Conservation (phyloP, 2,797 vertebrate genomes). For the Crax fasciolata region DNA sequence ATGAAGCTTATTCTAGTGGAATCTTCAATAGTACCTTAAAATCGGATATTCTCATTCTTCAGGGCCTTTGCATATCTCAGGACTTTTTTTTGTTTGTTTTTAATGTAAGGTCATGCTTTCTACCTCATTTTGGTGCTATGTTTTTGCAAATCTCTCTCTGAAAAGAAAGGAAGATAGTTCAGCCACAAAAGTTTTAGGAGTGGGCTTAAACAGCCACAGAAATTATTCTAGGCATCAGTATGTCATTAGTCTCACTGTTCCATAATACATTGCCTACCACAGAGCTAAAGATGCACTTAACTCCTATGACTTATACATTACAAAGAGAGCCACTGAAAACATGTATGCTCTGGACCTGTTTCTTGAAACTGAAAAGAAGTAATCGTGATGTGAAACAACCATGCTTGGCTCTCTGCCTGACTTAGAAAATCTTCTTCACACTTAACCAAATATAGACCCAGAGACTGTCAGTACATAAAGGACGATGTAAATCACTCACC, state of each 20-base stretch:
- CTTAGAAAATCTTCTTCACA: constrained; percentile 36
- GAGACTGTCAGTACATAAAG: constrained; percentile 17
- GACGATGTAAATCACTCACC: constrained; percentile 12
- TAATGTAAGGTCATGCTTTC: background rate
- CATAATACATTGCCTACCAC: background rate
- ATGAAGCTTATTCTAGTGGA: background rate
- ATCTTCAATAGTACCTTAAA: background rate
- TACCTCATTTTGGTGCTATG: background rate
- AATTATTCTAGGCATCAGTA: background rate
- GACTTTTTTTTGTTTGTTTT: background rate
- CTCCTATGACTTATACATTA: background rate
- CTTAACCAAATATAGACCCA: background rate
- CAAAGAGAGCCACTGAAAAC: background rate
- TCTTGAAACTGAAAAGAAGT: constrained; percentile 2
- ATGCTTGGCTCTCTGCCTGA: background rate
- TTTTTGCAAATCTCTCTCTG: background rate
- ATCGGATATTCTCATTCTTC: background rate
- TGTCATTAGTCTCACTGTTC: background rate
- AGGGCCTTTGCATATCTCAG: background rate
- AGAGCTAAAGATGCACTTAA: background rate
- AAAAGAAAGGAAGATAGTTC: background rate
- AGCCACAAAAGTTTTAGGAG: background rate
- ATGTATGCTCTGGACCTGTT: background rate
- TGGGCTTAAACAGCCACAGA: background rate
- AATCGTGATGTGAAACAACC: background rate